Base-by-base conservation (phyloP, 1,140 invertebrate species). In the Branchinecta lynchi region DNA sequence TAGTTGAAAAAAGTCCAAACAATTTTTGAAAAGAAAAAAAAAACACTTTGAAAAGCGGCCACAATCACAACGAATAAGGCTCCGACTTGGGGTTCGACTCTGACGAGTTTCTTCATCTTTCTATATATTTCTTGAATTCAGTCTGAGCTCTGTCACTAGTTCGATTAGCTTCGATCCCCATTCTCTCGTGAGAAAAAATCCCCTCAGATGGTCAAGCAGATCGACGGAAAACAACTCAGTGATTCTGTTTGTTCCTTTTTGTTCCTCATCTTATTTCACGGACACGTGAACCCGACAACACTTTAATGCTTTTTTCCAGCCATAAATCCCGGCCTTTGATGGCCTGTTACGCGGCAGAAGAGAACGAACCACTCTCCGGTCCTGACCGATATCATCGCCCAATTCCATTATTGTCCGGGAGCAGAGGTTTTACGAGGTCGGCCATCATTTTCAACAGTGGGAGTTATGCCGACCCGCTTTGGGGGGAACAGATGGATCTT, bases 291-390 rank as follows among this genome's bases (percentile, higher is more conserved):
- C 51, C 12, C 17, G 17, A 20, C 51, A 60, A 60, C 51, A 60
- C 51, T 60, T 60, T 60, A 60, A 60, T 60, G 51, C 51, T 60
- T 60, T 60, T 32, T 60, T 60, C 51, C 17, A 60, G 51, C 51
- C 12, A 60, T 60, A 60, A 60, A 60, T 60, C 17, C 17, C 51
- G 51, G 51, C 51, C 51, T 20, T 60, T 60, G 51, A 60, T 60
- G 51, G 51, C 12, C 51, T 20, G 51, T 60, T 60, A 60, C 51
- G 51, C 17, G 51, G 51, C 51, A 60, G 51, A 60, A 60, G 51
- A 60, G 51, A 60, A 60, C 12, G 51, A 60, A 60, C 51, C 51
- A 60, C 51, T 60, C 51, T 60, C 51, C 51, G 51, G 17, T 60
- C 17, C 17, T 60, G 12, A 60, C 51, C 51, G 51, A 60, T 60